Evolutionary conservation across 2,888 invertebrate species (phyloP).

Genomic region (Lagria hirta): DNA sequence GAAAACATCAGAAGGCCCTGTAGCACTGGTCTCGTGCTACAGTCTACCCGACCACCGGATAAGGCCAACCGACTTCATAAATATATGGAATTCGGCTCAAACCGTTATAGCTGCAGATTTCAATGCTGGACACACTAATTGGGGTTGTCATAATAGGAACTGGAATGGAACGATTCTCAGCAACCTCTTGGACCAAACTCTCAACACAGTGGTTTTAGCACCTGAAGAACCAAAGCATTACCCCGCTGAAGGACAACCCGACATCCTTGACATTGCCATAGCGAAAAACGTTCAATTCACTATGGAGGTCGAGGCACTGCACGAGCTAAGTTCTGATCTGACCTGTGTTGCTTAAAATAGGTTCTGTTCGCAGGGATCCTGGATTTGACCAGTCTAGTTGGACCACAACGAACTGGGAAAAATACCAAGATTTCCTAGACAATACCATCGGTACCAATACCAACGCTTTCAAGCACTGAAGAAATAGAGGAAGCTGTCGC

Average conservation of each 20-base stretch:
- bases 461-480: neutral
- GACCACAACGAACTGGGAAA: too few relatives aligned
- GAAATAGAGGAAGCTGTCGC: too few relatives aligned
- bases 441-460: neutral
- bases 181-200: neutral
- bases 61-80: neutral
- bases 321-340: neutral
- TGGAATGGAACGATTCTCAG: neutral
- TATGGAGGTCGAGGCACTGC: neutral
- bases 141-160: neutral
- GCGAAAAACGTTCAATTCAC: neutral
- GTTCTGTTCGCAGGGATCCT: too few relatives aligned
- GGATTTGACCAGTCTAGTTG: too few relatives aligned
- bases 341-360: neutral
- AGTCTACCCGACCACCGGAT: conserved; percentile 1
- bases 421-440: neutral
- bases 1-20: neutral
- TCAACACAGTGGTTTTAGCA: conserved; percentile 1
- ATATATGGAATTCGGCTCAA: neutral
- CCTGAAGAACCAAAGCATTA: conserved; percentile 1
- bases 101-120: conserved; percentile 25
- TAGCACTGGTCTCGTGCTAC: conserved; percentile 8
- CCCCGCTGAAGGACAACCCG: neutral
- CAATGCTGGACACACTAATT: conserved; percentile 1
- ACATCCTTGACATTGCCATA: conserved; percentile 3